A percentile compares a stretch with the other conserved stretches of the same genome.
Conservation (phyloP, 2,113 vertebrate species). For the Arvicanthis niloticus region DNA sequence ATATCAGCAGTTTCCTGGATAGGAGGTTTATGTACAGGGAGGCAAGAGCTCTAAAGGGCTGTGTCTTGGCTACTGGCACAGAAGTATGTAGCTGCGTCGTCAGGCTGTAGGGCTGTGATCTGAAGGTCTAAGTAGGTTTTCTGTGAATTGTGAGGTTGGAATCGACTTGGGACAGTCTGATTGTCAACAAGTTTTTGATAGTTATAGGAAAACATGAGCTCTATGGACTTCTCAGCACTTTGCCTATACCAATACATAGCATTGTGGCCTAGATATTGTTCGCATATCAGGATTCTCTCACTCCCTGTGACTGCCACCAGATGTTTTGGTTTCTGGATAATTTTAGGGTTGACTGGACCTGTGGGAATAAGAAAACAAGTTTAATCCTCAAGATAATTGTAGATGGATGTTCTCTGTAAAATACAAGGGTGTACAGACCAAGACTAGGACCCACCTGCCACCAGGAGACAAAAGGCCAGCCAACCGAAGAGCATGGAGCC, state of each 20-base stretch:
- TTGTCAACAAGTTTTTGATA: rapidly evolving
- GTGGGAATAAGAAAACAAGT: not conserved
- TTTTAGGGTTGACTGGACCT: not conserved
- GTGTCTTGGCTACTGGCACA: slow-evolving; percentile 47
- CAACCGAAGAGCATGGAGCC: not conserved
- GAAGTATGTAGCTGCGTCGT: not conserved
- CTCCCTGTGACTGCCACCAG: not conserved
- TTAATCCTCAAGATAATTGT: not conserved
- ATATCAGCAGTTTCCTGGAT: not conserved
- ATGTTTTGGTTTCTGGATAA: slow-evolving; percentile 41
- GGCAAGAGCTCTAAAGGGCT: rapidly evolving
- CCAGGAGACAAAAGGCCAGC: not conserved
- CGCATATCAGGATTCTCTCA: not conserved
- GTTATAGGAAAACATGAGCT: slow-evolving; percentile 50
- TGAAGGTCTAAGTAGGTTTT: not conserved
- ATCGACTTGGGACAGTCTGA: not conserved
- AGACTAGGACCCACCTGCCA: not conserved
- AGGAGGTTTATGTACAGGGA: slow-evolving; percentile 15
- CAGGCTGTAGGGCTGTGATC: rapidly evolving
- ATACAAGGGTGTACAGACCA: rapidly evolving
- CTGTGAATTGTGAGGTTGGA: not conserved
- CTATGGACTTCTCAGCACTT: not conserved
- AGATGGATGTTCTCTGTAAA: not conserved
- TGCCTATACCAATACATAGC: not conserved
- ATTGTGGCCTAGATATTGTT: not conserved